Conservation (phyloP, 2,113 vertebrate species). For the Scytalopus superciliaris region DNA sequence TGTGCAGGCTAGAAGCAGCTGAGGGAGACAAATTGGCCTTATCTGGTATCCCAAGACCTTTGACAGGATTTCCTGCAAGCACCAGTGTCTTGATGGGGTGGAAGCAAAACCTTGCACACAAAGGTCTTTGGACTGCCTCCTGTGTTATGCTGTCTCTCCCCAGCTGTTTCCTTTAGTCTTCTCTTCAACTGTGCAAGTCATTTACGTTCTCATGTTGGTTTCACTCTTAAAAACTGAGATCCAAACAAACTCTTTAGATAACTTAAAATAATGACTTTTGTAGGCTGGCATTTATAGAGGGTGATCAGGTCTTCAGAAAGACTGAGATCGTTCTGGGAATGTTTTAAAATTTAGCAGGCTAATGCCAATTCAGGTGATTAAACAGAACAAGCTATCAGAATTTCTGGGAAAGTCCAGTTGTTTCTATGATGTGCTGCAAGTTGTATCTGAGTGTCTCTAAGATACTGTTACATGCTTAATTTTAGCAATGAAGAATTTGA, state of each 20-base stretch:
- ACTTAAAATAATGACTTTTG: not conserved
- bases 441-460: not conserved
- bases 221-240: not conserved
- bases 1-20: not conserved
- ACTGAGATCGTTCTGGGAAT: not conserved
- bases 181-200: not conserved
- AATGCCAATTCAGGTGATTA: not conserved
- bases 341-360: not conserved
- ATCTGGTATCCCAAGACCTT: not conserved
- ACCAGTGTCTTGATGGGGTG: accelerated
- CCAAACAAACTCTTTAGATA: not conserved
- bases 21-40: not conserved
- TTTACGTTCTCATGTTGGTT: not conserved
- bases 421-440: not conserved
- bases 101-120: not conserved
- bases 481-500: not conserved
- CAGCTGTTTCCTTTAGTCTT: not conserved
- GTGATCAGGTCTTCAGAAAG: not conserved
- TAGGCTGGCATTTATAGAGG: not conserved
- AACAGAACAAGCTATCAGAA: not conserved
- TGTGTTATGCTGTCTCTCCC: not conserved
- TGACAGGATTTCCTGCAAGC: not conserved
- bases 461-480: not conserved
- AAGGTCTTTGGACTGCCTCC: not conserved
- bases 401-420: not conserved